Evolutionary conservation across 1,140 invertebrate species (phyloP).

Genomic region (Drepana arcuata): DNA sequence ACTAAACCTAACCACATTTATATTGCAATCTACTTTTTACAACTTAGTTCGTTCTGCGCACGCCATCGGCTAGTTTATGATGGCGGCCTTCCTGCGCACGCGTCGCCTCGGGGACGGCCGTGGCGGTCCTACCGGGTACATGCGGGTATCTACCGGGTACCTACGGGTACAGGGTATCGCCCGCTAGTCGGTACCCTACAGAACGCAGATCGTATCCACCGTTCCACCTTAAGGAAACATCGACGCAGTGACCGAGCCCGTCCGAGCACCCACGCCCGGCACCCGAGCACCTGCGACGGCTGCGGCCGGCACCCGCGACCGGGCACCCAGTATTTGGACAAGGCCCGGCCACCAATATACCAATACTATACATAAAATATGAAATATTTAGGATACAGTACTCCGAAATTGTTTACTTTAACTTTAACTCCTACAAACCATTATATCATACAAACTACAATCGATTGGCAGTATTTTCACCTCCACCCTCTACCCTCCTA

Average conservation of each 20-base stretch:
- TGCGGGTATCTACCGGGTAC: slow-evolving; percentile 56
- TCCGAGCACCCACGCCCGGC: slow-evolving; percentile 15
- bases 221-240: slow-evolving; percentile 53
- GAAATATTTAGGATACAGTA: slow-evolving; percentile 62
- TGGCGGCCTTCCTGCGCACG: slow-evolving; percentile 15
- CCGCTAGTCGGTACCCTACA: slow-evolving; percentile 63
- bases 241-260: slow-evolving; percentile 28
- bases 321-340: slow-evolving; percentile 19
- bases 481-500: slow-evolving; percentile 30
- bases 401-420: slow-evolving; percentile 44
- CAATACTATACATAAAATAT: slow-evolving; percentile 65
- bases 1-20: slow-evolving; percentile 49
- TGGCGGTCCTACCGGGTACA: slow-evolving; percentile 28
- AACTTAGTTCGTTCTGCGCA: slow-evolving; percentile 48
- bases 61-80: slow-evolving; percentile 22
- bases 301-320: no score
- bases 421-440: slow-evolving; percentile 57
- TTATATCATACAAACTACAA: slow-evolving; percentile 63
- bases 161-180: slow-evolving; percentile 62
- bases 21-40: slow-evolving; percentile 64
- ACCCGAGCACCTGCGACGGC: no score
- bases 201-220: slow-evolving; percentile 68
- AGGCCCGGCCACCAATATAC: slow-evolving; percentile 32
- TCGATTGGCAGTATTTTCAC: slow-evolving; percentile 68
- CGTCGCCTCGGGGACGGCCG: slow-evolving; percentile 2